These are phyloP conservation scores for Sclerurus mexicanus DNA, from an alignment of 2,113 vertebrate genomes.

Conservation along the genomic window DNA sequence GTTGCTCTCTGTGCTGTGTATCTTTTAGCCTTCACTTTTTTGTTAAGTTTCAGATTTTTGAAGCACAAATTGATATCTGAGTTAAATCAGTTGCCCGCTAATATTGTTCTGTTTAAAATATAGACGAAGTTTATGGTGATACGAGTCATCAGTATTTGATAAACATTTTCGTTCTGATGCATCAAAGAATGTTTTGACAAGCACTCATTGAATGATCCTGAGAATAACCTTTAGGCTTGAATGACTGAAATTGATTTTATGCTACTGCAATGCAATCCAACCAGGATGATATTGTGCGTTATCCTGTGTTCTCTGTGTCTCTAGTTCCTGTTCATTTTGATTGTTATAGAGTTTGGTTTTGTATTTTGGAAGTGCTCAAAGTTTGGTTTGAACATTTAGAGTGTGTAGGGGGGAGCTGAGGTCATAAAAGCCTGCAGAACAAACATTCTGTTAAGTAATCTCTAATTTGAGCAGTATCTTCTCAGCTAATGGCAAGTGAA, in stretches of 20 bases:
- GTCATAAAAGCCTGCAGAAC: not conserved
- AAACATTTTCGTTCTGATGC: not conserved
- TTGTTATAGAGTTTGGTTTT: not conserved
- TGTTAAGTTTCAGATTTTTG: not conserved
- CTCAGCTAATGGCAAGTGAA: not conserved
- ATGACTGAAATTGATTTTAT: not conserved
- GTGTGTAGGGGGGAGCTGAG: not conserved
- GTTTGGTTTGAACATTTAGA: not conserved
- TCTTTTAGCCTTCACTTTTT: not conserved
- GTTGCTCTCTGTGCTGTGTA: not conserved
- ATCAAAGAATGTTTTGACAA: not conserved
- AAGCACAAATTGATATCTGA: not conserved
- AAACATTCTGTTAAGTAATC: not conserved
- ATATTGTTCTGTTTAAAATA: not conserved
- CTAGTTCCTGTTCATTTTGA: not conserved
- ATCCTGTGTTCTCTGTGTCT: not conserved
- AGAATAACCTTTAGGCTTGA: not conserved
- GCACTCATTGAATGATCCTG: not conserved
- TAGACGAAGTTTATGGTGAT: not conserved
- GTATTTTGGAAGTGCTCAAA: not conserved
- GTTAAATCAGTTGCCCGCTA: not conserved
- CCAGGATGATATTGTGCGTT: not conserved
- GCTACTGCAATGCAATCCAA: not conserved
- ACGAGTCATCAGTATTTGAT: not conserved
- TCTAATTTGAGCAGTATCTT: not conserved